phyloP scores from a whole-genome alignment of 2,797 vertebrate species.

The Xenops minutus region DNA sequence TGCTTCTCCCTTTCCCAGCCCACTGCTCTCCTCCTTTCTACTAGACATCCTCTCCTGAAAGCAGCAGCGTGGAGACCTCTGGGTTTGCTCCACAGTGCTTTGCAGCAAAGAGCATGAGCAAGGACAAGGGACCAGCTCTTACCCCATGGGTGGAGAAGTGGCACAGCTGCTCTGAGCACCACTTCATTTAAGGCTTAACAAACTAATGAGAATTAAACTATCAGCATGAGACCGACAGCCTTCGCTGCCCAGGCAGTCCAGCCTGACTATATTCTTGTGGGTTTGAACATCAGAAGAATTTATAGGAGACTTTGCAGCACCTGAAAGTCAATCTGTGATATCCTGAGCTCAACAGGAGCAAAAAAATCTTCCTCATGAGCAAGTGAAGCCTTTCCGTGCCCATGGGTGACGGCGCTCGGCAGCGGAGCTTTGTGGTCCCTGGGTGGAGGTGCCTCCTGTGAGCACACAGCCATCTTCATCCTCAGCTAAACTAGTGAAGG shows the following conservation, averaged over 20 bases:
- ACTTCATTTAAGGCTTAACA: constrained; percentile 56
- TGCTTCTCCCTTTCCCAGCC: constrained; percentile 49
- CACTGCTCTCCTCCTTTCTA: background rate
- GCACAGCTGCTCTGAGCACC: constrained; percentile 15
- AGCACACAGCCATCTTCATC: constrained; percentile 38
- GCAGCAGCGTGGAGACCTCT: background rate
- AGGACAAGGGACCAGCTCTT: background rate
- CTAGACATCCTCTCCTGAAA: background rate
- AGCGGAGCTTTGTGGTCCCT: background rate
- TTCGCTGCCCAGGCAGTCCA: background rate
- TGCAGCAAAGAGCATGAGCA: background rate
- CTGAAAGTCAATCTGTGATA: background rate
- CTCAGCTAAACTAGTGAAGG: constrained; percentile 49
- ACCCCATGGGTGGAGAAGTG: background rate
- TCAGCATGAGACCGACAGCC: background rate
- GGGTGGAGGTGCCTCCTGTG: background rate
- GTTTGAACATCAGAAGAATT: background rate
- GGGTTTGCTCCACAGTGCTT: background rate
- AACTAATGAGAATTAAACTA: constrained; percentile 12
- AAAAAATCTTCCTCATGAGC: background rate
- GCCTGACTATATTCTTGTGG: background rate
- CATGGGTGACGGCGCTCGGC: rapidly evolving
- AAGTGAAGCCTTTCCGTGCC: background rate
- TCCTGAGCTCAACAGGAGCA: background rate
- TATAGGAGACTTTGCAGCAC: background rate